phyloP scores from a whole-genome alignment of 2,888 invertebrate species.

The Lasioglossum vierecki region DNA sequence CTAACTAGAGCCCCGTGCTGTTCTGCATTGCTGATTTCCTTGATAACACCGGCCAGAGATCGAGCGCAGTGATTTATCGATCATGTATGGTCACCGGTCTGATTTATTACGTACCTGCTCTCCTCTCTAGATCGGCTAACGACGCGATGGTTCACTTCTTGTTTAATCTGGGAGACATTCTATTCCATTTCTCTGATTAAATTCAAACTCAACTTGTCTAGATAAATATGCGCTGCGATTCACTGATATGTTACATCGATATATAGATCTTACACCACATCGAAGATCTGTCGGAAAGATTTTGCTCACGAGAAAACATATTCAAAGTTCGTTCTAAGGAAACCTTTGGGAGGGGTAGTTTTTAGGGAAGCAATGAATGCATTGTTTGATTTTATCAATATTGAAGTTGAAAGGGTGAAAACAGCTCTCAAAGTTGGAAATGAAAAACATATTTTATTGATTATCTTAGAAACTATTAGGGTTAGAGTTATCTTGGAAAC shows the following conservation, averaged over 20 bases:
- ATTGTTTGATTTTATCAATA: too few relatives aligned
- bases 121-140: background rate
- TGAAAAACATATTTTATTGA: too few relatives aligned
- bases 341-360: too few relatives aligned
- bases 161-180: background rate
- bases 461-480: too few relatives aligned
- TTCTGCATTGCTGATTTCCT: constrained; percentile 23
- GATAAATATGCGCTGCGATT: background rate
- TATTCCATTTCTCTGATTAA: background rate
- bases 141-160: background rate
- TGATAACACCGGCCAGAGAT: constrained; percentile 1
- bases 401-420: too few relatives aligned
- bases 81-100: background rate
- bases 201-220: background rate
- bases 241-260: background rate
- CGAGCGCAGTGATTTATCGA: constrained; percentile 9
- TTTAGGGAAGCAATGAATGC: too few relatives aligned
- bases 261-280: background rate
- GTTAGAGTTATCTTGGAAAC: too few relatives aligned
- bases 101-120: background rate
- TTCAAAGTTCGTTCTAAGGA: too few relatives aligned
- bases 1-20: constrained; percentile 31
- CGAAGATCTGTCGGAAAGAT: background rate
- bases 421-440: too few relatives aligned
- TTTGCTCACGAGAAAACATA: background rate